Evolutionary conservation across 2,888 invertebrate genomes (phyloP).

Genomic region (Autographa pulchrina): DNA sequence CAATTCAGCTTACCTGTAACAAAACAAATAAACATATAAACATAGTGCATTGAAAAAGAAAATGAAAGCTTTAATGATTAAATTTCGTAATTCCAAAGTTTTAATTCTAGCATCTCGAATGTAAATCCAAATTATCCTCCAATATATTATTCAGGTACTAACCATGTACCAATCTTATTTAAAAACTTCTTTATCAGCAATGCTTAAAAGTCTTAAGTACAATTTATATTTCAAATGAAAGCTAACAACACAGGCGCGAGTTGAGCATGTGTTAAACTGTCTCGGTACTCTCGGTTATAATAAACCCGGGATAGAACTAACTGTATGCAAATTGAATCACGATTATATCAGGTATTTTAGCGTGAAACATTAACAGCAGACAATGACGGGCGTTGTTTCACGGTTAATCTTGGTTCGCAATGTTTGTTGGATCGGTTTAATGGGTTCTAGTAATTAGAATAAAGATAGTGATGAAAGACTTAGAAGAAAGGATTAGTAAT

Average conservation of each 20-base stretch:
- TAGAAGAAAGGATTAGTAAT: neutral
- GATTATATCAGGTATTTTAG: conserved; percentile 52
- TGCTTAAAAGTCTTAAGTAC: neutral
- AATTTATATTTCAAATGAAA: conserved; percentile 3
- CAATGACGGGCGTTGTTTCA: conserved; percentile 59
- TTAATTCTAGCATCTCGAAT: too few species aligned
- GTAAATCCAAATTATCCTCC: neutral
- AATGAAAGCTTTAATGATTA: too few species aligned
- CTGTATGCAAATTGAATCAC: conserved; percentile 62
- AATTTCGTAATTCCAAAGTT: neutral
- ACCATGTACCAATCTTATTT: neutral
- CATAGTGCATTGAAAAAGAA: too few species aligned
- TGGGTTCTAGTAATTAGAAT: conserved; percentile 50
- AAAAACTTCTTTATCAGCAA: neutral
- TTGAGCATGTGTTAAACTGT: conserved; percentile 46
- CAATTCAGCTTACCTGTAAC: conserved; percentile 44
- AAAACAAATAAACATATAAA: neutral
- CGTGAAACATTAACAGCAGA: conserved; percentile 46
- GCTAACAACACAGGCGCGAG: conserved; percentile 17
- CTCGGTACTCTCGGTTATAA: conserved; percentile 29
- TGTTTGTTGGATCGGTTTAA: conserved; percentile 29
- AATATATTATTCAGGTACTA: neutral
- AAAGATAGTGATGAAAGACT: neutral
- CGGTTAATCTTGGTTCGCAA: conserved; percentile 43
- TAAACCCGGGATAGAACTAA: conserved; percentile 51